phyloP scores from a whole-genome alignment of 92 coral and sea anemone species.

The Siderastrea siderea region DNA sequence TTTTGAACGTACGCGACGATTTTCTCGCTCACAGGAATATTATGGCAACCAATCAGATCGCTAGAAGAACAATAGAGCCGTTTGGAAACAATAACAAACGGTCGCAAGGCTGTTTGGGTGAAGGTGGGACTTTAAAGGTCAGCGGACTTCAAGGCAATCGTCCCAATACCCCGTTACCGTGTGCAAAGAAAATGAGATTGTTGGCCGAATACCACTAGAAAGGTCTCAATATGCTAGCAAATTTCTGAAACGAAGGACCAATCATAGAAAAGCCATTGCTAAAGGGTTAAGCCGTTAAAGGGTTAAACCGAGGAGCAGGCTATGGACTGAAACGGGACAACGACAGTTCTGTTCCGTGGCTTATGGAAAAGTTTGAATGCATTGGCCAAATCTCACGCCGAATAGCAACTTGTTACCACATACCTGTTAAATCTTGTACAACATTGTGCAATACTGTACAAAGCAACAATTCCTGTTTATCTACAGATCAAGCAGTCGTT shows the following conservation, averaged over 20 bases:
- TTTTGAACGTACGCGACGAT: too few relatives aligned
- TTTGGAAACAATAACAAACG: too few relatives aligned
- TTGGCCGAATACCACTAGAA: constrained; percentile 32
- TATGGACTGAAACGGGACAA: constrained; percentile 43
- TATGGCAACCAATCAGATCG: too few relatives aligned
- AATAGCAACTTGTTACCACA: constrained; percentile 8
- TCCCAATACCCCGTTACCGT: constrained; percentile 37
- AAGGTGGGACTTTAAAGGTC: too few relatives aligned
- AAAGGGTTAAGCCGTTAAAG: constrained; percentile 29
- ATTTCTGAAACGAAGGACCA: constrained; percentile 36
- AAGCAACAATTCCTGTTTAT: constrained; percentile 4
- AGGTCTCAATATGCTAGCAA: constrained; percentile 35
- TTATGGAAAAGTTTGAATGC: constrained; percentile 28
- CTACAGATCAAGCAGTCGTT: constrained; percentile 21
- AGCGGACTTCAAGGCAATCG: too few relatives aligned
- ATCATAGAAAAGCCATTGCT: constrained; percentile 11
- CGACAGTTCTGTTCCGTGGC: constrained; percentile 18
- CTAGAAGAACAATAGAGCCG: too few relatives aligned
- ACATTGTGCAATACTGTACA: constrained; percentile 23
- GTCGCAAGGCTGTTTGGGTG: too few relatives aligned
- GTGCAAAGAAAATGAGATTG: constrained; percentile 28
- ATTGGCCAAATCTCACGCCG: constrained; percentile 1
- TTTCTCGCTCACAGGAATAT: too few relatives aligned
- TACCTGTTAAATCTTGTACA: constrained; percentile 7
- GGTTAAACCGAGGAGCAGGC: constrained; percentile 39